A percentile compares a stretch with the other conserved stretches of the same genome.
Evolutionary conservation across 1,140 invertebrate genomes (phyloP).

Genomic region (Drosophila guanche): DNA sequence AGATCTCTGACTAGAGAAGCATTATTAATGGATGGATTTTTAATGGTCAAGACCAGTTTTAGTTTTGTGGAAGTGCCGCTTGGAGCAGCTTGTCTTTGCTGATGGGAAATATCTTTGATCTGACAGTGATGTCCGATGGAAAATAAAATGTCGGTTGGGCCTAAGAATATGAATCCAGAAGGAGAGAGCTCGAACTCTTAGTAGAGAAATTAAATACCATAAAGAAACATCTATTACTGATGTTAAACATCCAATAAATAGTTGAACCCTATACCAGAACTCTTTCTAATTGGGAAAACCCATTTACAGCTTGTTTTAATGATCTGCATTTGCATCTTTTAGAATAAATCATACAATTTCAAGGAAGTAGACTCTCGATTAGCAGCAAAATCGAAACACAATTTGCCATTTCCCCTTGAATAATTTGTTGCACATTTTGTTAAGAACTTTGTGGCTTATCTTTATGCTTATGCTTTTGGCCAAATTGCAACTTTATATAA

Average conservation of each 20-base stretch:
- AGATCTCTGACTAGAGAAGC: background rate
- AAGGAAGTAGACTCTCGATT: slow-evolving; percentile 6
- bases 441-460: slow-evolving; percentile 67
- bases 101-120: slow-evolving; percentile 10
- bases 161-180: no score
- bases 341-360: no score
- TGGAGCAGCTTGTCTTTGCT: background rate
- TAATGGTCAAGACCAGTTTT: background rate
- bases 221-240: no score
- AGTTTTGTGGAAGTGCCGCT: background rate
- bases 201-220: no score
- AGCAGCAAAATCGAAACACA: slow-evolving; percentile 42
- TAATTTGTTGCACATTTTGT: slow-evolving; percentile 70
- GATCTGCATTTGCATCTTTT: no score
- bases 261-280: no score
- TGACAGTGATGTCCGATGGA: no score
- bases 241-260: no score
- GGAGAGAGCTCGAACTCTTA: no score
- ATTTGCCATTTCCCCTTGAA: slow-evolving; percentile 25
- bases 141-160: no score
- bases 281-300: no score
- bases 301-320: no score
- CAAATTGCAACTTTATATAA: slow-evolving; percentile 56
- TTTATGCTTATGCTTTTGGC: slow-evolving; percentile 28
- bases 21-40: background rate